Evolutionary conservation across 2,113 vertebrate species (phyloP), one percentile per base, ranked within the genome.

Genomic region (Regulus satrapa): DNA sequence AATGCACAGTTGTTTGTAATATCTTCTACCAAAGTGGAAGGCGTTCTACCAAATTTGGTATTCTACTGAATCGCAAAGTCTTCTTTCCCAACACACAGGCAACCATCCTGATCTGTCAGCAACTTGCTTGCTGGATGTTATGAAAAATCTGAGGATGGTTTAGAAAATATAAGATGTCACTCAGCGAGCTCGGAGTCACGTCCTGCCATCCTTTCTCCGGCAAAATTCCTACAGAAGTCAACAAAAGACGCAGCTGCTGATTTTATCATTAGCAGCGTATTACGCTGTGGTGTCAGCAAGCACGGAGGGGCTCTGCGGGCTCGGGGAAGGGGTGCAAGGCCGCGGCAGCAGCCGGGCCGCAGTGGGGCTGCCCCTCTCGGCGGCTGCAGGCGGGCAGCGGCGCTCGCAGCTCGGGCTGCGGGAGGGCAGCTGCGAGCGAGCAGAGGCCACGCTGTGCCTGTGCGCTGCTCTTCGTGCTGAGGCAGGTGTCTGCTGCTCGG

Each of bases 21-120:
- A 49, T 85, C 89, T 93, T 95, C 87, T 89, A 75, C 80, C 68
- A 95, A 96, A 87, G 95, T 92, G 89, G 91, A 87, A 94, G 96
- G 78, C 80, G 14, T 97, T 87, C 92, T 97, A 96, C 96, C 96
- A 97, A 97, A 96, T 97, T 96, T 97, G 96, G 95, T 96, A 89
- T 95, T 96, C 94, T 84, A 84, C 86, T 84, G 90, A 94, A 93
- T 94, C 36, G 0, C 79, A 26, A 77, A 93, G 79, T 81, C 20
- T 45, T 94, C 94, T 62, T 92, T 87, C 95, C 74, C 88, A 89
- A 85, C 91, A 92, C 95, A 95, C 49, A 69, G 75, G 94, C 74
- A 95, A 14, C 94, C 61, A 56, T 91, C 90, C 94, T 94, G 92
- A 78, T 91, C 94, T 89, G 72, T 97, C 91, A 97, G 95, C 92